Evolutionary conservation across 2,113 vertebrate genomes (phyloP).

Genomic region (Prolemur simus): DNA sequence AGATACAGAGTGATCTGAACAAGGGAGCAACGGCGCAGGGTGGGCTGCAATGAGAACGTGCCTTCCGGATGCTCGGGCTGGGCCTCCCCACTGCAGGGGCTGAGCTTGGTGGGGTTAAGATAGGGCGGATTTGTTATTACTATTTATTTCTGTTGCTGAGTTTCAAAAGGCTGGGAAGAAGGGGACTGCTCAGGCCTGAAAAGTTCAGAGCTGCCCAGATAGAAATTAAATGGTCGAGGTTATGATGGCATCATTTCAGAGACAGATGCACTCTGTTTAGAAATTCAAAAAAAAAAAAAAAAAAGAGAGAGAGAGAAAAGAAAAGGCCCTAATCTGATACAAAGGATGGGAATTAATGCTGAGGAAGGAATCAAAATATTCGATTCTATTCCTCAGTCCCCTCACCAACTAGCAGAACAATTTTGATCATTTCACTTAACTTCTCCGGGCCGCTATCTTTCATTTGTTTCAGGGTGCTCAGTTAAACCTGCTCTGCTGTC

Average conservation of each 20-base stretch:
- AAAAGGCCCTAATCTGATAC: neutral
- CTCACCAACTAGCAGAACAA: neutral
- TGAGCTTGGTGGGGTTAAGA: neutral
- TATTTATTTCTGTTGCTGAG: neutral
- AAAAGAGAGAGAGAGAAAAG: neutral
- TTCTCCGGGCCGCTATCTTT: neutral
- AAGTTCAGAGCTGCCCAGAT: neutral
- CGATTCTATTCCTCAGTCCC: neutral
- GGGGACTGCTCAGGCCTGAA: neutral
- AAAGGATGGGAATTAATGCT: neutral
- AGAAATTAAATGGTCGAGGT: neutral
- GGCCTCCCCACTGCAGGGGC: neutral
- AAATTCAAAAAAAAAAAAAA: neutral
- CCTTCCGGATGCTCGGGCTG: no score
- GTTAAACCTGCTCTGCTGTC: neutral
- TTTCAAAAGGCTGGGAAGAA: neutral
- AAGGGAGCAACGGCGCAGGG: rapidly evolving
- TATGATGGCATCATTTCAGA: neutral
- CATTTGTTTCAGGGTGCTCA: neutral
- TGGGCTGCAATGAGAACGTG: neutral
- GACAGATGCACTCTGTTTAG: neutral
- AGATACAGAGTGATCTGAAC: neutral
- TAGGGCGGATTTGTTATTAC: neutral
- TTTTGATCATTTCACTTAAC: neutral
- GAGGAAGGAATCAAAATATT: neutral